Evolutionary conservation across 2,113 vertebrate species (phyloP).

Genomic region (Aegithalos caudatus): DNA sequence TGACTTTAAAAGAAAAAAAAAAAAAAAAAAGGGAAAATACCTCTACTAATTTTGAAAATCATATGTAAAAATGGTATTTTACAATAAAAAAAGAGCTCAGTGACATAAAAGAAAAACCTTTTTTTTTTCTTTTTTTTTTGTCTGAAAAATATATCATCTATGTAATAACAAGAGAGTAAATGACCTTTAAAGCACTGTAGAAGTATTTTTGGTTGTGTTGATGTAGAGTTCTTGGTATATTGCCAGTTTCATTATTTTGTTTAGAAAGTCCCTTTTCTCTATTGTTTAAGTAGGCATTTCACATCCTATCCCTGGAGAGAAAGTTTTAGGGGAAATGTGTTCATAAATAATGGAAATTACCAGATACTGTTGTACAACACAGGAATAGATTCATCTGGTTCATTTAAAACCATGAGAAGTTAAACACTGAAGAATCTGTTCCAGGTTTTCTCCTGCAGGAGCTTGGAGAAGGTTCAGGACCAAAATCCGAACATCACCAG

Average conservation of each 20-base stretch:
- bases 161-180: not conserved
- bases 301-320: constrained; percentile 49
- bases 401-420: not conserved
- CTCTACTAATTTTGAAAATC: not conserved
- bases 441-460: not conserved
- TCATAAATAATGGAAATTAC: constrained; percentile 61
- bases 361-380: not conserved
- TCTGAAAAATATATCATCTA: not conserved
- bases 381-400: not conserved
- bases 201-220: constrained; percentile 15
- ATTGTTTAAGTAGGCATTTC: constrained; percentile 49
- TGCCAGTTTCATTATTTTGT: constrained; percentile 46
- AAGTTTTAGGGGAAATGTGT: constrained; percentile 26
- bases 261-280: constrained; percentile 52
- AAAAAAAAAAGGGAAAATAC: not conserved
- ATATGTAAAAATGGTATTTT: not conserved
- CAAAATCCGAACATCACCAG: not conserved
- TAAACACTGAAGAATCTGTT: not conserved
- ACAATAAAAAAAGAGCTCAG: not conserved
- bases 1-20: not conserved
- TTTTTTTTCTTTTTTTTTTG: not conserved
- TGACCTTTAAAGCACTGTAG: not conserved
- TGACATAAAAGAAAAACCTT: not conserved
- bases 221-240: not conserved
- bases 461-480: not conserved